Evolutionary conservation across 2,888 invertebrate genomes (phyloP).

Genomic region (Icerya purchasi): DNA sequence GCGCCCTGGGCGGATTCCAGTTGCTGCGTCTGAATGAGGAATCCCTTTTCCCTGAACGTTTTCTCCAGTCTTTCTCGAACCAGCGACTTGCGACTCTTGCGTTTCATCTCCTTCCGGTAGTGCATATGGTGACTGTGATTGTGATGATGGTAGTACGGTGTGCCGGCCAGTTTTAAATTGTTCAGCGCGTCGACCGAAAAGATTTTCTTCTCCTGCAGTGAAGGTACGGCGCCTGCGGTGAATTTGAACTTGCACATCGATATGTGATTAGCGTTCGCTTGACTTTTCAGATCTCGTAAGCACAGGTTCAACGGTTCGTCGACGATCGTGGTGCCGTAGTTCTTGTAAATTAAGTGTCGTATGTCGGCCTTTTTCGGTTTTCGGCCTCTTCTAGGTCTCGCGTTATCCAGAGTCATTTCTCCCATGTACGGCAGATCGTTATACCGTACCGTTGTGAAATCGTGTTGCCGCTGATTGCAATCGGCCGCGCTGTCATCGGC

Average conservation of each 20-base stretch:
- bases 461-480: not conserved
- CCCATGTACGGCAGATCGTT: constrained; percentile 80
- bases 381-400: constrained; percentile 61
- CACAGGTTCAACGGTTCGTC: constrained; percentile 68
- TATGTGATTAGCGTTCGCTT: constrained; percentile 27
- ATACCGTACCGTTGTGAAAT: constrained; percentile 30
- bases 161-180: not conserved
- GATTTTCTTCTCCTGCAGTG: constrained; percentile 77
- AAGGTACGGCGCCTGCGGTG: constrained; percentile 73
- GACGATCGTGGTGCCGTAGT: constrained; percentile 59
- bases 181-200: constrained; percentile 48
- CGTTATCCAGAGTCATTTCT: constrained; percentile 72
- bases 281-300: constrained; percentile 29
- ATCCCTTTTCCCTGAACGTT: constrained; percentile 80
- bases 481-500: not conserved
- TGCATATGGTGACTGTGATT: not conserved
- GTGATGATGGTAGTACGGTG: not conserved
- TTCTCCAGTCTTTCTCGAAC: constrained; percentile 74
- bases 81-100: constrained; percentile 59
- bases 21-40: constrained; percentile 80
- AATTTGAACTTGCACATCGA: constrained; percentile 86
- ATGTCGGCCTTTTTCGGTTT: constrained; percentile 85
- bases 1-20: constrained; percentile 80
- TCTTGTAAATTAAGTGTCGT: constrained; percentile 74
- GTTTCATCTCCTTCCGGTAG: constrained; percentile 17